Percentiles rank a stretch among this genome's conserved stretches.
Evolutionary conservation across 1,140 invertebrate species (phyloP).

Genomic region (Drosophila virilis): DNA sequence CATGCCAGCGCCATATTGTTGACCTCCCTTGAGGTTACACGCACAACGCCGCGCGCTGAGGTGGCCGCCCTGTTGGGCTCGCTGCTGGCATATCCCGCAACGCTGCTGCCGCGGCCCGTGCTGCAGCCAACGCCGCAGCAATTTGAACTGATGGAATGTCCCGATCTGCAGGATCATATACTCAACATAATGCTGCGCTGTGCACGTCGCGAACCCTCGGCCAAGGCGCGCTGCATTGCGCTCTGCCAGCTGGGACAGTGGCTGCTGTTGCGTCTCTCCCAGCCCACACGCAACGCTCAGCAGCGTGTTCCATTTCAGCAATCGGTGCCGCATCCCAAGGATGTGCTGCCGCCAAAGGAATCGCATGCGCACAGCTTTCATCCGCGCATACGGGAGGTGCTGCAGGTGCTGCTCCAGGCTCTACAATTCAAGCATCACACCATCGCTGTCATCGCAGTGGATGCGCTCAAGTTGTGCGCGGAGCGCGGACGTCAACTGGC

Average conservation of each 20-base stretch:
- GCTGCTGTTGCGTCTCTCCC: slow-evolving; percentile 90
- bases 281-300: slow-evolving; percentile 76
- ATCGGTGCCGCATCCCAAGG: slow-evolving; percentile 72
- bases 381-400: slow-evolving; percentile 91
- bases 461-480: slow-evolving; percentile 76
- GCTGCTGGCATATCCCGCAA: slow-evolving; percentile 92
- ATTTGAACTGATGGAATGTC: slow-evolving; percentile 84
- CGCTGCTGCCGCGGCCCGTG: slow-evolving; percentile 91
- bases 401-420: slow-evolving; percentile 94
- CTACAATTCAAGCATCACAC: slow-evolving; percentile 87
- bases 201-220: slow-evolving; percentile 94
- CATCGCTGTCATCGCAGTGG: slow-evolving; percentile 81
- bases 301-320: slow-evolving; percentile 63
- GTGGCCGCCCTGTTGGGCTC: slow-evolving; percentile 96
- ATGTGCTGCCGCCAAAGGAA: slow-evolving; percentile 59
- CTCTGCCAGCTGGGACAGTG: slow-evolving; percentile 95
- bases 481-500: slow-evolving; percentile 75
- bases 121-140: slow-evolving; percentile 91
- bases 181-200: slow-evolving; percentile 93
- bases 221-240: slow-evolving; percentile 94
- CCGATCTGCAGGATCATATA: slow-evolving; percentile 91
- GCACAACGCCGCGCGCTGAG: slow-evolving; percentile 93
- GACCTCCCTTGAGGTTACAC: slow-evolving; percentile 90
- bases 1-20: slow-evolving; percentile 95
- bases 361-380: slow-evolving; percentile 83